These are phyloP conservation scores for Camponotus pennsylvanicus DNA, from an alignment of 1,140 invertebrate species.

Conservation along the genomic window DNA sequence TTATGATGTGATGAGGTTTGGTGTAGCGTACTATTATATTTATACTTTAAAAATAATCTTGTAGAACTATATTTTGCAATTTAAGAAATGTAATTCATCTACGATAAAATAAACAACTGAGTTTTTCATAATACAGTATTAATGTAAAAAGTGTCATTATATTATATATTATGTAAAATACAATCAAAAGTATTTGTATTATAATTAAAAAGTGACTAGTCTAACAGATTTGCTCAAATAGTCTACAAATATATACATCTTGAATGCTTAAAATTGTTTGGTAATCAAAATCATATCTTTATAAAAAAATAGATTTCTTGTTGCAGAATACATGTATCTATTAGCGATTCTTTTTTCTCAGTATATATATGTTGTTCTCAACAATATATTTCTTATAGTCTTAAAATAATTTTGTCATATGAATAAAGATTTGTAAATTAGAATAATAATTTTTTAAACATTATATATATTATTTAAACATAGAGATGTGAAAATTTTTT, in stretches of 20 bases:
- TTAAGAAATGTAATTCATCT: too few species aligned
- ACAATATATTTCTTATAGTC: conserved; percentile 23
- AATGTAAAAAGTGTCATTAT: too few species aligned
- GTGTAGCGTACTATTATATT: too few species aligned
- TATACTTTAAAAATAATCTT: too few species aligned
- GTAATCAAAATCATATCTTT: conserved; percentile 11
- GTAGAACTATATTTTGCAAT: too few species aligned
- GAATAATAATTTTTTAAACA: conserved; percentile 29
- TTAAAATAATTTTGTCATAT: conserved; percentile 35
- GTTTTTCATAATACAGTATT: too few species aligned
- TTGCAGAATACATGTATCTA: not conserved
- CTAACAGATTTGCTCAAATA: too few species aligned
- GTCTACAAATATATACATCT: not conserved
- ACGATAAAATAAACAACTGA: too few species aligned
- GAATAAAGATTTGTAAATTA: conserved; percentile 23
- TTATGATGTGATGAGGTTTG: too few species aligned
- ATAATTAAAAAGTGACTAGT: too few species aligned
- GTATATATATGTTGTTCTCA: not conserved
- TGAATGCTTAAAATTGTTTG: not conserved
- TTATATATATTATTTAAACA: not conserved
- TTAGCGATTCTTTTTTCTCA: not conserved
- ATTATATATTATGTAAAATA: too few species aligned
- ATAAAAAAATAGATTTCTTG: conserved; percentile 40
- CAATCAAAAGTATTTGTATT: too few species aligned
- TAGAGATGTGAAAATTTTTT: conserved; percentile 14